These are phyloP conservation scores for Lydus trimaculatus DNA, from an alignment of 2,888 invertebrate species.

Conservation along the genomic window DNA sequence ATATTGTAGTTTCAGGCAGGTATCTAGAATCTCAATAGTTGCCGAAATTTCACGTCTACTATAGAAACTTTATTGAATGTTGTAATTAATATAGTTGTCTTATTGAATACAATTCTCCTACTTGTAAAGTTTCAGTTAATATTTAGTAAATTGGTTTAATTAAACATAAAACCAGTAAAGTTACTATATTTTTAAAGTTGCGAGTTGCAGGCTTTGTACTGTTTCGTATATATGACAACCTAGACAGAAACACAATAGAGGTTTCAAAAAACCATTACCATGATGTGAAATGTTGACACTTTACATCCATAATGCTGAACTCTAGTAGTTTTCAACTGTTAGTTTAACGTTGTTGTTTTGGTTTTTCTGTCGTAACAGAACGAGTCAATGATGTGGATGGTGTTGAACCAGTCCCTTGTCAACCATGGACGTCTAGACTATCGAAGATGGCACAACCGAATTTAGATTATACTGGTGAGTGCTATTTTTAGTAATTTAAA, in stretches of 20 bases:
- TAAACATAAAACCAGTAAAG: neutral
- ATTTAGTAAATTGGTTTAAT: neutral
- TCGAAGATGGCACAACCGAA: conserved; percentile 95
- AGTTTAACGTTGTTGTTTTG: neutral
- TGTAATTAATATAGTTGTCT: conserved; percentile 10
- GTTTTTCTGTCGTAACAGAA: conserved; percentile 68
- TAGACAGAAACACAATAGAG: no score
- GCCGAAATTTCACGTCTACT: conserved; percentile 2
- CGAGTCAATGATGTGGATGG: conserved; percentile 73
- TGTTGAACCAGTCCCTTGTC: conserved; percentile 76
- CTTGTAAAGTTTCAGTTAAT: neutral
- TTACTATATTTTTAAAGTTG: neutral
- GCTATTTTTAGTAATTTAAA: no score
- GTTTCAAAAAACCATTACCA: no score
- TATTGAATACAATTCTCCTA: neutral
- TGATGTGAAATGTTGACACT: no score
- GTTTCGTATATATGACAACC: no score
- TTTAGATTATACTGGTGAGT: conserved; percentile 87
- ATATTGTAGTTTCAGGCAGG: conserved; percentile 4
- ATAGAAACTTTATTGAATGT: conserved; percentile 14
- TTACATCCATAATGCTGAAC: neutral
- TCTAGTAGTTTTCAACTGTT: no score
- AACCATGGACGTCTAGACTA: conserved; percentile 89
- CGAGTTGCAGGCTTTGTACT: neutral
- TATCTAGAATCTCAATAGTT: conserved; percentile 14